Evolutionary conservation across 2,888 invertebrate genomes (phyloP), one percentile per base, ranked within the genome.

Genomic region (Cybosia mesomella): DNA sequence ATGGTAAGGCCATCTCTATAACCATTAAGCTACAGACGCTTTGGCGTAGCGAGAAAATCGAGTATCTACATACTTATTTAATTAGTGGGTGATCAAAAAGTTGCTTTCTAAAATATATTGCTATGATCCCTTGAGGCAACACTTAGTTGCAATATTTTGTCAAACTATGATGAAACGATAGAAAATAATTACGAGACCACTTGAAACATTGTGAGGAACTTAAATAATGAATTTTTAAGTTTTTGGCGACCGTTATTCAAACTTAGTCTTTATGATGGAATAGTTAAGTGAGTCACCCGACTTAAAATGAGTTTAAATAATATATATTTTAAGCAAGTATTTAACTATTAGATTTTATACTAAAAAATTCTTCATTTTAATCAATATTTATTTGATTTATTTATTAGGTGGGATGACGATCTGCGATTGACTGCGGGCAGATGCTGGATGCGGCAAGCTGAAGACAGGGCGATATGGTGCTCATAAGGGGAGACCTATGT

Each of bases 241-340:
- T 54, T 2, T 54, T 11, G 22, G 22, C 22, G 18, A 43, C 43
- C 18, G 18, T 43, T 43, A 43, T 7, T 43, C 43, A 43, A 22
- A 11, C 22, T 53, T n/a, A n/a, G 53, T 53, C 43, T 53, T 21
- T 53, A 53, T 53, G 53, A 53, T 53, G 53, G 53, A 53, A 53
- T 53, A 53, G 7, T 53, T 53, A 21, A 53, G 53, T 53, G 21
- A 9, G 21, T 3, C 5, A n/a, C 53, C 7, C 21, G 2, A 54
- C 11, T n/a, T 54, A 54, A 54, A 22, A 22, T 54, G 11, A 53
- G n/a, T n/a, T 21, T 8, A n/a, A 39, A 39, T 13, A 49, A 18
- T 2, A n/a, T 2, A 49, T 49, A 43, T 18, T 43, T 18, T 49
- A 49, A 49, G 1, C 2, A 18, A n/a, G 2, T n/a, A 9, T 49